These are phyloP conservation scores for Callyntrura guangdongensis DNA, from an alignment of 2,888 invertebrate genomes.

Conservation along the genomic window DNA sequence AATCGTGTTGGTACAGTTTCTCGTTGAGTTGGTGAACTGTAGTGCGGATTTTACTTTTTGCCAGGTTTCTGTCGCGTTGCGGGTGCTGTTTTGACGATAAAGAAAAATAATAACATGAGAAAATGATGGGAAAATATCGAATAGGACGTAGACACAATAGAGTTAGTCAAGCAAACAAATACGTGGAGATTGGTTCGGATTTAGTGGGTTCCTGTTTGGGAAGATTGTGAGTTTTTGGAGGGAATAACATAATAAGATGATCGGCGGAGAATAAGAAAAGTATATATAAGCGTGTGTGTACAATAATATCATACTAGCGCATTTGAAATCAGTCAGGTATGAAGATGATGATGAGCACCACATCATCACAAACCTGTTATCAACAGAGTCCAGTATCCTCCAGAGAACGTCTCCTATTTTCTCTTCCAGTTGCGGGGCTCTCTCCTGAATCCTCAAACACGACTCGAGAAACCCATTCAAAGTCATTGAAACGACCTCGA, in stretches of 20 bases:
- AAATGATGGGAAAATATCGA: background rate
- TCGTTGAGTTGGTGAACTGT: background rate
- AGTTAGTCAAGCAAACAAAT: no score
- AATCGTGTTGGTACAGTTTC: conserved; percentile 63
- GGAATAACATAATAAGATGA: no score
- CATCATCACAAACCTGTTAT: conserved; percentile 89
- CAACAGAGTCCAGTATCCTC: conserved; percentile 89
- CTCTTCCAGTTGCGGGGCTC: conserved; percentile 88
- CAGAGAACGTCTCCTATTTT: conserved; percentile 89
- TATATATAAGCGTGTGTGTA: no score
- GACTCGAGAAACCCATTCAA: conserved; percentile 90
- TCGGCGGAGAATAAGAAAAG: no score
- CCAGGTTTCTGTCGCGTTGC: conserved; percentile 80
- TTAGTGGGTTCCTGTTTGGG: no score
- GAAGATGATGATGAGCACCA: conserved; percentile 84
- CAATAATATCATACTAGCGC: no score
- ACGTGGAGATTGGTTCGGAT: no score
- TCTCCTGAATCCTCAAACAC: conserved; percentile 89
- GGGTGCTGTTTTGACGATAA: conserved; percentile 68
- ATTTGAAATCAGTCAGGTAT: background rate
- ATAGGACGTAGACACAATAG: no score
- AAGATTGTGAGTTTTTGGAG: no score
- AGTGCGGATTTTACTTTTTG: conserved; percentile 43
- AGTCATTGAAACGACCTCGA: conserved; percentile 86
- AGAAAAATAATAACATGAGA: background rate